phyloP scores from a whole-genome alignment of 2,888 invertebrate genomes.

The Drosophila nigricruria region DNA sequence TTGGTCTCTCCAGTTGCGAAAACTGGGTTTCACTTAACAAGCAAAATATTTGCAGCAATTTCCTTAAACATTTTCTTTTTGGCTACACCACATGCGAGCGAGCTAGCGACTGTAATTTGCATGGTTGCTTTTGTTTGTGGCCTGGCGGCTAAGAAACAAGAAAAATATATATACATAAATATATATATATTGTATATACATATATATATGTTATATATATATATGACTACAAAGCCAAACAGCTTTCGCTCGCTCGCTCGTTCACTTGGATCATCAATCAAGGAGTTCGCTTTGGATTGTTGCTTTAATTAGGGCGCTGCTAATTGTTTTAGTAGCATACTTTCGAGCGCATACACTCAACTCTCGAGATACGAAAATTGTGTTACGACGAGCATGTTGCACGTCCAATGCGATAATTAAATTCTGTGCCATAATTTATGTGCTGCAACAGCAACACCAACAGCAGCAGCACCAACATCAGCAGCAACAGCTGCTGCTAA shows the following conservation, averaged over 20 bases:
- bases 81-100: slow-evolving; percentile 29
- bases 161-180: neutral
- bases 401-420: slow-evolving; percentile 68
- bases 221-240: slow-evolving; percentile 29
- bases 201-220: neutral
- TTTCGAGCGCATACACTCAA: slow-evolving; percentile 47
- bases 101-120: slow-evolving; percentile 54
- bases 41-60: slow-evolving; percentile 82
- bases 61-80: slow-evolving; percentile 81
- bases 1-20: slow-evolving; percentile 26
- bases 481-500: slow-evolving; percentile 43
- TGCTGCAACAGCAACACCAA: slow-evolving; percentile 50
- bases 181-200: neutral
- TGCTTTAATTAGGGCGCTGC: slow-evolving; percentile 77
- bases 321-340: slow-evolving; percentile 80
- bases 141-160: slow-evolving; percentile 53
- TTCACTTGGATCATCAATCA: slow-evolving; percentile 69
- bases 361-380: slow-evolving; percentile 44
- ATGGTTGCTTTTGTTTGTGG: slow-evolving; percentile 43
- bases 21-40: slow-evolving; percentile 81
- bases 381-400: slow-evolving; percentile 62
- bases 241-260: slow-evolving; percentile 22
- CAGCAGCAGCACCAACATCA: neutral
- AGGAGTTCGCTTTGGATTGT: slow-evolving; percentile 56
- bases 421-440: slow-evolving; percentile 72